Evolutionary conservation across 2,888 invertebrate species (phyloP).

Genomic region (Celastrina argiolus): DNA sequence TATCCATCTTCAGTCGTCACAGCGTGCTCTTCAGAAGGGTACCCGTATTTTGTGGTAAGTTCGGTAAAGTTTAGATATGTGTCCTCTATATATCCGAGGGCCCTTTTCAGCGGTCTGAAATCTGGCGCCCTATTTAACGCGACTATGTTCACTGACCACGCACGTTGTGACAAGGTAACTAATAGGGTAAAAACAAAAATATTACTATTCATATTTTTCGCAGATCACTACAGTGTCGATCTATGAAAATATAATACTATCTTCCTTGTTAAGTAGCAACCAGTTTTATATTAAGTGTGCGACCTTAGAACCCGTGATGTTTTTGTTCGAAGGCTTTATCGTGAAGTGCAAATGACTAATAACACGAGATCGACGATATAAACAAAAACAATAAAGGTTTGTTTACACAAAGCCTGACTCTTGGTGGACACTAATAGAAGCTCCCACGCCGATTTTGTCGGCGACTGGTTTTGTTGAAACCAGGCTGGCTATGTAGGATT

Average conservation of each 20-base stretch:
- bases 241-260: conserved; percentile 4
- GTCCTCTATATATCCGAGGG: conserved; percentile 58
- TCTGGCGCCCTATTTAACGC: conserved; percentile 42
- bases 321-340: conserved; percentile 4
- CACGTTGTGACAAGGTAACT: background rate
- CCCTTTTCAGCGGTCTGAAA: conserved; percentile 47
- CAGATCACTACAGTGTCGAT: background rate
- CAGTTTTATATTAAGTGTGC: conserved; percentile 15
- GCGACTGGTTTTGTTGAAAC: no score
- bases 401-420: background rate
- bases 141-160: background rate
- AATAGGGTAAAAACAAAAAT: background rate
- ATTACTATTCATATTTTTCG: background rate
- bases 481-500: no score
- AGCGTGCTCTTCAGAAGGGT: conserved; percentile 36
- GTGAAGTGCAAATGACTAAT: conserved; percentile 3
- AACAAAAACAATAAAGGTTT: background rate
- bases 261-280: conserved; percentile 11
- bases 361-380: background rate
- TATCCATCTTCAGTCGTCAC: conserved; percentile 45
- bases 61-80: conserved; percentile 46
- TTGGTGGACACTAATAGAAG: background rate
- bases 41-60: conserved; percentile 40
- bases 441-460: no score
- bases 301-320: conserved; percentile 15